Evolutionary conservation across 1,140 invertebrate species (phyloP).

Genomic region (Rhyacophila brunnea): DNA sequence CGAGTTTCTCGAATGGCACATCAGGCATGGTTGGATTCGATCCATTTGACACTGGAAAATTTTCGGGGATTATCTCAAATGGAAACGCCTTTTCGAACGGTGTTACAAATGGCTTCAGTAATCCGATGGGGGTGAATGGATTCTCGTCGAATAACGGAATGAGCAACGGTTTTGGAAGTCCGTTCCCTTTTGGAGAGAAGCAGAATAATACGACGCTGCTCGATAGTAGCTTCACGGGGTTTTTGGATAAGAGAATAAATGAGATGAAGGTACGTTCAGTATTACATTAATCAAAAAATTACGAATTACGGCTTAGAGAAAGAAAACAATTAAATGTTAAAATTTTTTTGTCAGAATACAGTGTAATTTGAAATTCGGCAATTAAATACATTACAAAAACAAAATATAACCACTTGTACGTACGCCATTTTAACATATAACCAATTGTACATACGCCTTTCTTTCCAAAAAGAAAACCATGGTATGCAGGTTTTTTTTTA

Average conservation of each 20-base stretch:
- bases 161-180: constrained; percentile 43
- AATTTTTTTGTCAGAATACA: too few species aligned
- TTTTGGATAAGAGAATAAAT: constrained; percentile 74
- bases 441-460: too few species aligned
- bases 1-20: constrained; percentile 41
- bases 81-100: constrained; percentile 3
- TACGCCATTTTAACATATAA: too few species aligned
- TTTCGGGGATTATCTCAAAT: constrained; percentile 44
- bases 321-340: too few species aligned
- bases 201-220: constrained; percentile 42
- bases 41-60: constrained; percentile 81
- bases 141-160: constrained; percentile 33
- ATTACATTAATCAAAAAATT: too few species aligned
- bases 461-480: too few species aligned
- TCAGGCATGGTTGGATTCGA: constrained; percentile 53
- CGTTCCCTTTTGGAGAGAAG: constrained; percentile 45
- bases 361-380: too few species aligned
- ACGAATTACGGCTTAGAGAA: too few species aligned
- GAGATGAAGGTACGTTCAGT: constrained; percentile 72
- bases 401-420: too few species aligned
- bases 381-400: too few species aligned
- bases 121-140: constrained; percentile 39
- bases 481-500: too few species aligned
- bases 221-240: constrained; percentile 61
- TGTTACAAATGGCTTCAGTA: constrained; percentile 45